phyloP scores from a whole-genome alignment of 2,888 invertebrate genomes.

The Crocallis elinguaria region DNA sequence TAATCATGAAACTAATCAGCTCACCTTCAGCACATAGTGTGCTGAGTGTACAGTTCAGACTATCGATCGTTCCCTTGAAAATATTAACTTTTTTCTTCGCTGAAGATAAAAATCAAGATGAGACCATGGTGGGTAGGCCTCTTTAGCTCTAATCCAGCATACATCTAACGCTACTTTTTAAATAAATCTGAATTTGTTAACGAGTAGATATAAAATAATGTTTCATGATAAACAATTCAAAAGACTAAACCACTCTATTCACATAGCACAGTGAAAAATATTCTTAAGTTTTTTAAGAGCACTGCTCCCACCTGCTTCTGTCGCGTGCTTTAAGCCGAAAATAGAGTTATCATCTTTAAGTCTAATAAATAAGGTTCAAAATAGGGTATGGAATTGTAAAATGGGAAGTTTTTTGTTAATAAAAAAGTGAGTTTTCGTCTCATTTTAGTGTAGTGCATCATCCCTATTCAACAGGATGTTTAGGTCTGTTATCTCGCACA shows the following conservation, averaged over 20 bases:
- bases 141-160: too few species aligned
- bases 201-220: constrained; percentile 35
- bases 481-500: constrained; percentile 80
- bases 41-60: too few species aligned
- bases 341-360: constrained; percentile 40
- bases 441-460: constrained; percentile 64
- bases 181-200: too few species aligned
- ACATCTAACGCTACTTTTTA: too few species aligned
- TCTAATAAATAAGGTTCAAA: constrained; percentile 24
- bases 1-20: too few species aligned
- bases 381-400: constrained; percentile 25
- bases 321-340: constrained; percentile 67
- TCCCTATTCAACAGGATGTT: constrained; percentile 78
- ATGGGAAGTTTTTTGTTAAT: constrained; percentile 64
- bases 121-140: too few species aligned
- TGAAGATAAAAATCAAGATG: too few species aligned
- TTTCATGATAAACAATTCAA: constrained; percentile 49
- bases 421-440: constrained; percentile 67
- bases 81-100: too few species aligned
- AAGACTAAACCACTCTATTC: constrained; percentile 56
- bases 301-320: constrained; percentile 79
- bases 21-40: too few species aligned
- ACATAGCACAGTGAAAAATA: constrained; percentile 69
- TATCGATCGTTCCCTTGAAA: too few species aligned
- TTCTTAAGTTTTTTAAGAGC: constrained; percentile 76